Base-by-base conservation (phyloP, 23 tunicate species). In the Oikopleura dioica region DNA sequence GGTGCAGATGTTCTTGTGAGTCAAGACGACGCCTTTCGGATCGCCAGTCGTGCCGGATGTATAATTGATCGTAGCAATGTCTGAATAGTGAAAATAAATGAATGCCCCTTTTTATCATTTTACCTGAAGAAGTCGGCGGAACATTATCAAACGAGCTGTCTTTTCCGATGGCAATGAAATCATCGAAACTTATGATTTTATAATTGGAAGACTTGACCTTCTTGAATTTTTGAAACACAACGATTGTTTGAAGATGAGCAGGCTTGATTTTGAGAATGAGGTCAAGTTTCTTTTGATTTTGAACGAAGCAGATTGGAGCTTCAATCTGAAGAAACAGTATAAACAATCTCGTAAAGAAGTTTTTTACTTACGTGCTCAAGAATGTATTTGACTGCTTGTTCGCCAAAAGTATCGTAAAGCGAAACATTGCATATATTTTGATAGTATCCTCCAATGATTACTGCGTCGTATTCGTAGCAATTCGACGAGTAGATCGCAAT, bases 381-480 rank as follows among this genome's bases (percentile, higher is more conserved):
- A 37, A 91, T 85, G 59, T 80, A 84, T 36, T 78, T 50, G 31
- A 91, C 83, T 1, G 92, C 82, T 38, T 82, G 79, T 9, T 86
- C 83, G 0, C 97, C 97, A 26, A 91, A 81, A 0, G 97, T 91
- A 38, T 91, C 97, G 76, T 91, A 91, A 75, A 91, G 80, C n/a
- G 97, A 86, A 33, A 91, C 92, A 58, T 63, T 63, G 29, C 30
- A 5, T 5, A 24, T 2, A 63, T 63, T 63, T 5, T 12, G 33
- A 63, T 28, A 28, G 26, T 63, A 63, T 63, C 72, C 72, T 2
- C 30, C 72, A 5, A 63, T 21, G 2, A 63, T 63, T 63, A 23
- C 72, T 2, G 26, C 2, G 33, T 63, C 72, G 33, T 63, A 63
- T 16, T 16, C 33, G 72, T 63, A 63, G 26, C 26, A 12, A 28